These are phyloP conservation scores for Apus apus DNA, from an alignment of 2,113 vertebrate genomes.

Conservation along the genomic window DNA sequence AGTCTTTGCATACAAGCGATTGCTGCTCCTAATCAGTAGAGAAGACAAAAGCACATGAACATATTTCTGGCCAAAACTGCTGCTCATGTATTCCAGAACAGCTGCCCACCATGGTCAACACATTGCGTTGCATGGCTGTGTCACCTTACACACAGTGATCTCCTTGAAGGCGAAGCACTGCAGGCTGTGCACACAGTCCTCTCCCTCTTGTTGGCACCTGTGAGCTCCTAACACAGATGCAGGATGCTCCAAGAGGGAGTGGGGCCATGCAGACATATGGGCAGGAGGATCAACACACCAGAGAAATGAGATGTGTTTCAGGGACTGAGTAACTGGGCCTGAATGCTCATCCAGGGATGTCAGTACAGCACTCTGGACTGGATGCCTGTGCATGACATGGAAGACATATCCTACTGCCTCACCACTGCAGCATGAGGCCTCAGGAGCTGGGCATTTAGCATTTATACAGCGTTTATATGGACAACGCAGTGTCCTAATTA, in stretches of 20 bases:
- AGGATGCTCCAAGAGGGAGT: not conserved
- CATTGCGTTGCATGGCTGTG: rapidly evolving
- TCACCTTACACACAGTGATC: not conserved
- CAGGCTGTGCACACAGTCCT: not conserved
- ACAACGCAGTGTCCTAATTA: slow-evolving; percentile 5
- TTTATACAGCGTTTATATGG: not conserved
- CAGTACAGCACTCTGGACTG: not conserved
- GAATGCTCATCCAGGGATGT: not conserved
- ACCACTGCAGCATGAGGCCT: not conserved
- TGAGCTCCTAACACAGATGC: not conserved
- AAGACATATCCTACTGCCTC: not conserved
- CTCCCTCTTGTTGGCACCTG: not conserved
- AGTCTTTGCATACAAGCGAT: not conserved
- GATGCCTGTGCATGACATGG: not conserved
- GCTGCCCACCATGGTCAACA: not conserved
- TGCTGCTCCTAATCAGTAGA: not conserved
- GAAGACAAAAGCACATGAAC: rapidly evolving
- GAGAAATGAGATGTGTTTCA: not conserved
- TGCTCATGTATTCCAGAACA: not conserved
- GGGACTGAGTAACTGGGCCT: not conserved
- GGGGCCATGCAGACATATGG: slow-evolving; percentile 49
- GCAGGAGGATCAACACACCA: not conserved
- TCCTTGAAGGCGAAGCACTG: not conserved
- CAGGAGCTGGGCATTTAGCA: not conserved
- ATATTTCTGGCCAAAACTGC: not conserved